Evolutionary conservation across 2,113 vertebrate genomes (phyloP), one percentile per base, ranked within the genome.

Genomic region (Chamaea fasciata): DNA sequence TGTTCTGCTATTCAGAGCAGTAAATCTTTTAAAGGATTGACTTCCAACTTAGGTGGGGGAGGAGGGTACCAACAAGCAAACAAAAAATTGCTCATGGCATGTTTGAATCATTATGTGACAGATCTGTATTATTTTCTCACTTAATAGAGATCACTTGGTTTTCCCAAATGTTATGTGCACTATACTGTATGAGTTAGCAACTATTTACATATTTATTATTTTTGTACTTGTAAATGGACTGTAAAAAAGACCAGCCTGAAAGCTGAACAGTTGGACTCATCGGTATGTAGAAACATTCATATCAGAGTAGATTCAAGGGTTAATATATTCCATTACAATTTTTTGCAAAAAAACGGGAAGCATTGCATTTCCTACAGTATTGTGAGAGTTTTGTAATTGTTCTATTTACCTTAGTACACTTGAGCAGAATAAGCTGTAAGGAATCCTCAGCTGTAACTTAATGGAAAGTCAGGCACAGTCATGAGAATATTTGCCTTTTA

Each of bases 221-320:
- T 71, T 90, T 78, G 22, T 56, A 47, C 47, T 92, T 2, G 4
- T 77, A 67, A 83, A 64, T 37, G 26, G 44, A 44, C 52, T 87
- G 27, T 83, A 70, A 85, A 82, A 91, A 79, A 95, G 50, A 95
- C 90, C 84, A 89, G 93, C 78, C 93, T 96, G 96, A 97, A 96
- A 97, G 94, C 95, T 96, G 85, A 95, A 93, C 95, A 93, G 96
- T 96, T 92, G 85, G 70, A 50, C 5, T 10, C 63, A 67, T 24
- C 1, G 0, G 13, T 30, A 22, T 52, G 35, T 73, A 77, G 87
- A 63, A 75, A 41, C 41, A 12, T 44, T 82, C 19, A 8, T 52
- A 56, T 31, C 26, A 19, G 55, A 69, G 37, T 39, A 63, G 53
- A 79, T 84, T 89, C 27, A 63, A 70, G 75, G 85, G 37, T 79